Evolutionary conservation across 2,888 invertebrate genomes (phyloP).

Genomic region (Stomorhina lunata): DNA sequence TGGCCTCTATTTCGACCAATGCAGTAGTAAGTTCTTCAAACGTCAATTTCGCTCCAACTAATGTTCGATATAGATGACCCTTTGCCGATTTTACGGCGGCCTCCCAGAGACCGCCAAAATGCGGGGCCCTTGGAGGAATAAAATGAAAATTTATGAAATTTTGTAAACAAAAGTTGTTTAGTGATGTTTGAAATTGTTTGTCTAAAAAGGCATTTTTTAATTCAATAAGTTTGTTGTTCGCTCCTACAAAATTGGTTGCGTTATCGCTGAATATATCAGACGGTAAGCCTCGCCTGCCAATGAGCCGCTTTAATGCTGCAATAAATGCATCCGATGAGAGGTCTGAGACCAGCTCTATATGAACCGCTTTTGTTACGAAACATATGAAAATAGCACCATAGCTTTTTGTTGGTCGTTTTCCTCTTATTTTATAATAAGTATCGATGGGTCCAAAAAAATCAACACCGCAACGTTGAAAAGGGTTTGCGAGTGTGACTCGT

Average conservation of each 20-base stretch:
- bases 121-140: conserved; percentile 27
- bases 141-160: conserved; percentile 5
- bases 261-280: conserved; percentile 48
- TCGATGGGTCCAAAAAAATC: conserved; percentile 54
- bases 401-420: conserved; percentile 43
- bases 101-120: conserved; percentile 21
- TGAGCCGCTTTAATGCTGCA: conserved; percentile 32
- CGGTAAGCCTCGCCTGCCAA: conserved; percentile 30
- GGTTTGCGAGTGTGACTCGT: not conserved
- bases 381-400: conserved; percentile 56
- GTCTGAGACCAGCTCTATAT: no score
- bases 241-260: conserved; percentile 51
- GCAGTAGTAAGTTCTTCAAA: conserved; percentile 2
- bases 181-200: not conserved
- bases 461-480: conserved; percentile 23
- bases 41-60: not conserved
- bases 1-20: conserved; percentile 16
- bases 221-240: no score
- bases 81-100: conserved; percentile 10
- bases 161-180: not conserved
- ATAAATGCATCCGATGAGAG: conserved; percentile 38
- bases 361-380: conserved; percentile 47
- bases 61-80: not conserved
- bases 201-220: not conserved
- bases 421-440: no score